A percentile compares a stretch with the other conserved stretches of the same genome.
Conservation (phyloP, 1,140 invertebrate genomes). For the Bombus picipes region DNA sequence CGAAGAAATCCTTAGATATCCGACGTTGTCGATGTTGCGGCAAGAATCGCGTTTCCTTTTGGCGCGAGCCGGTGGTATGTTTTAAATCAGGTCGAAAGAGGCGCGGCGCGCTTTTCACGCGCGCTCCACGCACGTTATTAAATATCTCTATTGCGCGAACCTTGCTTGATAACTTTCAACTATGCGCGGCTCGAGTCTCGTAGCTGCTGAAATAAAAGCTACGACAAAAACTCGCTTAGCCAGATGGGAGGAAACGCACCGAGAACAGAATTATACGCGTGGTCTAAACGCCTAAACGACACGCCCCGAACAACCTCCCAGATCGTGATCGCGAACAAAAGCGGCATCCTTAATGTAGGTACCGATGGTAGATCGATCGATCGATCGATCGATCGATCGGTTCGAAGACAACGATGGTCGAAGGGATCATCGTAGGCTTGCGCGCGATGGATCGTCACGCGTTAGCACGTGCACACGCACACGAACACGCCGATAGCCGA, state of each 20-base stretch:
- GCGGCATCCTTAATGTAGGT: neutral
- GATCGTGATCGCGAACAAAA: neutral
- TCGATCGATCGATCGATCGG: neutral
- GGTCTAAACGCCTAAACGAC: neutral
- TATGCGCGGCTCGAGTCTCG: neutral
- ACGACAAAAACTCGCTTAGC: constrained; percentile 3
- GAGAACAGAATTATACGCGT: neutral
- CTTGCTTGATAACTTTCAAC: constrained; percentile 51
- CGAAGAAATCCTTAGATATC: constrained; percentile 25
- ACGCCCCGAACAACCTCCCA: neutral
- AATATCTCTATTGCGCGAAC: constrained; percentile 36
- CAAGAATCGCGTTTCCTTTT: constrained; percentile 39
- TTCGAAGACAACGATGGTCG: neutral
- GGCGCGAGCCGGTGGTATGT: constrained; percentile 31
- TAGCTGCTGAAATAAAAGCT: constrained; percentile 6
- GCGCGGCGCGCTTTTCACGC: constrained; percentile 50
- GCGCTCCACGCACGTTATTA: constrained; percentile 31
- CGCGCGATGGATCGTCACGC: constrained; percentile 31
- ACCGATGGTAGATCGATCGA: neutral
- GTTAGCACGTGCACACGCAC: constrained; percentile 8
- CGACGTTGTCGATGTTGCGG: neutral
- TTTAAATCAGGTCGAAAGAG: constrained; percentile 50
- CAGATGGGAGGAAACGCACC: neutral
- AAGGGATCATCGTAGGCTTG: neutral
- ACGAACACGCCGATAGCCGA: neutral